Conservation (phyloP, 1,140 invertebrate species). For the Caenorhabditis latens region DNA sequence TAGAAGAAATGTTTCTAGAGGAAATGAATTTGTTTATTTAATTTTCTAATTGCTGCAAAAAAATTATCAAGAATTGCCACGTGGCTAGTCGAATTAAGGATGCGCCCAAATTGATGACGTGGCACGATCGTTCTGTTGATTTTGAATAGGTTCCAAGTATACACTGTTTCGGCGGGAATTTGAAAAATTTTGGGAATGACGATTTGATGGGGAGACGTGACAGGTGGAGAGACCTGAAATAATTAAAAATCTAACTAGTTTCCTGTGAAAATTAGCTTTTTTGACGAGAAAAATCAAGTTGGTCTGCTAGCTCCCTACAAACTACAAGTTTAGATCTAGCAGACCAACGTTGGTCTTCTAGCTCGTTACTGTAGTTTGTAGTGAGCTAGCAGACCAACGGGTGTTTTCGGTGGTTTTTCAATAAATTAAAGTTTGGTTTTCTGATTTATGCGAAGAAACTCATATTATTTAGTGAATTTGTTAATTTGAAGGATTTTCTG, state of each 20-base stretch:
- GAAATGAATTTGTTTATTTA: not conserved
- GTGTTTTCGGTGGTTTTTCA: no score
- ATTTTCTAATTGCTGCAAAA: no score
- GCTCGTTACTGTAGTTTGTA: no score
- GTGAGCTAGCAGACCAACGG: no score
- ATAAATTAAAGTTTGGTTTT: no score
- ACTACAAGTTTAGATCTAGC: not conserved
- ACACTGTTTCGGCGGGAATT: not conserved
- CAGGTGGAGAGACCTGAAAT: slow-evolving; percentile 9
- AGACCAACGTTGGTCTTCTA: not conserved
- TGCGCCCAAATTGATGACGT: not conserved
- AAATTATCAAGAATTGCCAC: not conserved
- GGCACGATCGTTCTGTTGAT: not conserved
- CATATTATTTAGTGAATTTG: no score
- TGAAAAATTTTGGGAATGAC: not conserved
- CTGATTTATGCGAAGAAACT: no score
- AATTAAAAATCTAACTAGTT: no score
- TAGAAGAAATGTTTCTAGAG: no score
- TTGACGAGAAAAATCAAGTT: no score
- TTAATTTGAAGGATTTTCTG: no score
- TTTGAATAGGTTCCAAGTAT: not conserved
- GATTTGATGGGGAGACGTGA: not conserved
- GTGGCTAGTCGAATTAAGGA: not conserved
- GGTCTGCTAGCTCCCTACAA: not conserved
- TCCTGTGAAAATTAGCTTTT: no score